Base-by-base conservation (phyloP, 2,888 invertebrate species). In the Zele albiditarsus region DNA sequence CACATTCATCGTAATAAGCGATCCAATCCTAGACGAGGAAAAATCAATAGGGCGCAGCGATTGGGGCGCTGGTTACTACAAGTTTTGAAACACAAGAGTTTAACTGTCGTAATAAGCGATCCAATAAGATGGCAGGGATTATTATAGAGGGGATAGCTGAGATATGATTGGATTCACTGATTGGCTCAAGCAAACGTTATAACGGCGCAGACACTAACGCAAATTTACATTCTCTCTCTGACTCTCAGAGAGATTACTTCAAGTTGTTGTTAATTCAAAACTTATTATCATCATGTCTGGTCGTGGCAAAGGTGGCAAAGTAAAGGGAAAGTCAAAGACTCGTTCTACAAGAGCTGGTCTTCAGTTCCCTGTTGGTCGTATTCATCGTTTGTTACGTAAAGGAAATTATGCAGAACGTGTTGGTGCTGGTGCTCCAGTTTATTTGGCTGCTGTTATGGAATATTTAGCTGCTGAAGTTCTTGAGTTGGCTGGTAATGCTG, bases 391-490 rank as follows among this genome's bases (percentile, higher is more conserved):
- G 28, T 88, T 94, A 3, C 90, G 92, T 12, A 92, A 92, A 79
- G 93, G 94, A 1, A 91, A 93, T 81, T 93, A 92, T 83, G 92
- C 93, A 0, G 92, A 92, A 79, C 89, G 93, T 1, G 90, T 93
- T 20, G 92, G 92, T 57, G 90, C 90, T 38, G 91, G 91, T 0
- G 91, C 92, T 0, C 90, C 92, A 0, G 91, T 92, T 0, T 92
- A 91, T 76, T 81, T 92, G 46, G 90, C 92, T 0, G 92, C 92
- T 14, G 93, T 92, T 0, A 90, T 94, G 86, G 93, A 94, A 82
- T 94, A 94, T 82, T 84, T 94, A 65, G 92, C 94, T 12, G 94
- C 94, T 77, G 95, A 95, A 90, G 92, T 94, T 16, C 84, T 94
- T 74, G 93, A 94, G 82, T 90, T 93, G 87, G 92, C 94, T 8